Evolutionary conservation across 2,797 vertebrate species (phyloP).

Genomic region (Parauchenoglanis ngamensis): DNA sequence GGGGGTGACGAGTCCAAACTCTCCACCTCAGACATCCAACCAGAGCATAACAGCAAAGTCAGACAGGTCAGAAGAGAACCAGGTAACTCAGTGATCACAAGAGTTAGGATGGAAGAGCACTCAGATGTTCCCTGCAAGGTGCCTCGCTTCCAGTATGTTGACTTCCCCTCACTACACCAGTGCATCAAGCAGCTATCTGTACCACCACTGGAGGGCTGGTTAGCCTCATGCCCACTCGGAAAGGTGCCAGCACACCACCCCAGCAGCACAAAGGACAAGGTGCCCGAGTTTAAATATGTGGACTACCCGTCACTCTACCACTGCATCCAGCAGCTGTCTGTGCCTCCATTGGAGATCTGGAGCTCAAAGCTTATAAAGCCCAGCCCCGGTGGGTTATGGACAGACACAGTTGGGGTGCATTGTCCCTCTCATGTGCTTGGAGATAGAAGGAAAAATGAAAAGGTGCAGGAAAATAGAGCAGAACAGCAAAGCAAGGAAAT

Average conservation of each 20-base stretch:
- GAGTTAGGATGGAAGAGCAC: conserved; percentile 52
- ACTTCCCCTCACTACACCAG: conserved; percentile 66
- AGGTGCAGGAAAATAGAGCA: background rate
- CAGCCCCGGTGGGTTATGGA: conserved; percentile 10
- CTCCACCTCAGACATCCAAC: conserved; percentile 27
- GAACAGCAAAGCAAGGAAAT: conserved; percentile 23
- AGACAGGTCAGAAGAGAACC: conserved; percentile 35
- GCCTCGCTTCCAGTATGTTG: conserved; percentile 66
- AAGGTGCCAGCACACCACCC: conserved; percentile 47
- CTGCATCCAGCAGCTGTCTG: conserved; percentile 66
- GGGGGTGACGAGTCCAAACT: conserved; percentile 39
- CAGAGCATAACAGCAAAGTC: conserved; percentile 10
- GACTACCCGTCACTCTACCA: conserved; percentile 66
- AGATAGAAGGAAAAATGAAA: conserved; percentile 33
- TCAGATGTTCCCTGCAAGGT: conserved; percentile 59
- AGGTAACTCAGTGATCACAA: conserved; percentile 34
- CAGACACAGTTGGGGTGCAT: conserved; percentile 10
- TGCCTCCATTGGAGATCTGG: conserved; percentile 65
- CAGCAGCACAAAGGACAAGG: conserved; percentile 52
- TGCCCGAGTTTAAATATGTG: conserved; percentile 65
- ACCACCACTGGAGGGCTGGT: conserved; percentile 60
- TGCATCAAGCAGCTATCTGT: conserved; percentile 65
- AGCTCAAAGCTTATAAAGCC: conserved; percentile 54
- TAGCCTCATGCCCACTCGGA: conserved; percentile 46
- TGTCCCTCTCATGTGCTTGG: conserved; percentile 18